Evolutionary conservation across 2,113 vertebrate genomes (phyloP), one percentile per base, ranked within the genome.

Genomic region (Malurus cyaneus): DNA sequence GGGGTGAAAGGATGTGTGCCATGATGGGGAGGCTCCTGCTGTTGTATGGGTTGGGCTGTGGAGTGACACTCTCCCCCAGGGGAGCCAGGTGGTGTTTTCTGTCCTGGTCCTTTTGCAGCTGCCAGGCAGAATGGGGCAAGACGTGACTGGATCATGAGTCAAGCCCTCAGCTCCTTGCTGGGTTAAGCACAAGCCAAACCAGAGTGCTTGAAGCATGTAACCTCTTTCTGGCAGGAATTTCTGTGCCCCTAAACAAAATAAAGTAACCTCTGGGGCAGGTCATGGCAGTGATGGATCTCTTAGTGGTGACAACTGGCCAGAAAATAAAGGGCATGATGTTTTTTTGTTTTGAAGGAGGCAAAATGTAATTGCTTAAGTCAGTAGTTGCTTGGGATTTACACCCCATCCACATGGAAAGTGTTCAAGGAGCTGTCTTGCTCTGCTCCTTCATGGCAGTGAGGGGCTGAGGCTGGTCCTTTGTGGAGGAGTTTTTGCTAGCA

Each of bases 361-460:
- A 70, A 80, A 80, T 66, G 10, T 39, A 82, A 25, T 80, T 88
- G 32, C 39, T 76, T 9, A 31, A 76, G 54, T 91, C 32, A 31
- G 44, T 56, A 71, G 59, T 44, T 67, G 25, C 66, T 83, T 52
- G 61, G 60, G 32, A 72, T 89, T 92, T 72, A 67, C 7, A 65
- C 39, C 32, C n/a, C 16, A 25, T 85, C 21, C 2, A 0, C 31
- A 39, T 17, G 32, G 81, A 65, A 80, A 61, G 50, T 31, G 21
- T 69, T 46, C 29, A 41, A 39, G 36, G 32, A 80, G 15, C 21
- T 47, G 5, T 72, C 32, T n/a, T 24, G 60, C 61, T 73, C 14
- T 0, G 0, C 5, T 86, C 44, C 15, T 65, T 86, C 2, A 2
- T 2, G 4, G 11, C 16, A 12, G 5, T 29, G 28, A 82, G n/a